Conservation (phyloP, 2,797 vertebrate genomes). For the Myotis findleyi region DNA sequence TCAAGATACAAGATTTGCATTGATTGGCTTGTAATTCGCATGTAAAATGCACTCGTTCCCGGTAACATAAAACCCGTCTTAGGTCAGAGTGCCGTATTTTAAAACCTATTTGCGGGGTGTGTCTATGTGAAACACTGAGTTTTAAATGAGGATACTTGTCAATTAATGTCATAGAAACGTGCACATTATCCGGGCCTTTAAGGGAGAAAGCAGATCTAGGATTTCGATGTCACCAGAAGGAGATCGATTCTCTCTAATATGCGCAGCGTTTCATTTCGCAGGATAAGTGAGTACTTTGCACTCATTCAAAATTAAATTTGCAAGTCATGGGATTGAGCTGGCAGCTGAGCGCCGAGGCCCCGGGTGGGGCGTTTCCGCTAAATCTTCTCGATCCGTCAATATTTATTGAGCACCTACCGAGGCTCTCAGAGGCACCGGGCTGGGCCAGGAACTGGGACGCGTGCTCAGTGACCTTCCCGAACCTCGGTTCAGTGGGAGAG, state of each 20-base stretch:
- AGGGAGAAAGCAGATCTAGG: neutral
- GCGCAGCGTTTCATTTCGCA: conserved; percentile 54
- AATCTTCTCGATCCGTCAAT: conserved; percentile 1
- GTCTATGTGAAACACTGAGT: conserved; percentile 39
- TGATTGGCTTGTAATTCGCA: neutral
- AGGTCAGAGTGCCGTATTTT: neutral
- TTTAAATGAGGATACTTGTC: conserved; percentile 9
- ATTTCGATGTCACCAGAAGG: conserved; percentile 3
- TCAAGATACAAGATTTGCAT: conserved; percentile 30
- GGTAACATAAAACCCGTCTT: neutral
- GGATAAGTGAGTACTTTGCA: conserved; percentile 48
- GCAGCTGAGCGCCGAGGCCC: neutral
- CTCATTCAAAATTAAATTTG: conserved; percentile 66
- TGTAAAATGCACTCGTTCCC: conserved; percentile 33
- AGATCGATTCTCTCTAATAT: conserved; percentile 29
- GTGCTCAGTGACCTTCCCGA: conserved; percentile 40
- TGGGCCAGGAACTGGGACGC: neutral
- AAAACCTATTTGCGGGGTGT: neutral
- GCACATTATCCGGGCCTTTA: neutral
- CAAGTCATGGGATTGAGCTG: conserved; percentile 46
- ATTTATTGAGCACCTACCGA: conserved; percentile 29
- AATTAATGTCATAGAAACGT: neutral
- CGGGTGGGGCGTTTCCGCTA: neutral
- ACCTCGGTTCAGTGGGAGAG: neutral
- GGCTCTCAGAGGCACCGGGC: neutral